Conservation (phyloP, 2,113 vertebrate species). For the Pelecanus crispus region DNA sequence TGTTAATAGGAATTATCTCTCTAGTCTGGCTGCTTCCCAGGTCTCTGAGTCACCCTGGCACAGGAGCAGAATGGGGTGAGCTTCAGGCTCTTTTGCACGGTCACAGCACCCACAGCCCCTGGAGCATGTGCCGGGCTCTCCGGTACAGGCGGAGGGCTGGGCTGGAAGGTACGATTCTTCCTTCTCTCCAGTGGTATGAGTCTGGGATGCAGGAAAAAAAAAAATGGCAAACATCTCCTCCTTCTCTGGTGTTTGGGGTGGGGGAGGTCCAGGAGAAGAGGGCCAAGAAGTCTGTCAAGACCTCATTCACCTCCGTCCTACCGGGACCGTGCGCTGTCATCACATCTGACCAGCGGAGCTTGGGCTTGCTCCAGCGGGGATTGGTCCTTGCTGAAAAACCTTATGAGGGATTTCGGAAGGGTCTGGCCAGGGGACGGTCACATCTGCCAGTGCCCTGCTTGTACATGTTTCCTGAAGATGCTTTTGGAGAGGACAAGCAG, state of each 20-base stretch:
- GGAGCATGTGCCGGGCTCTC: neutral
- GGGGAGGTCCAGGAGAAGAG: neutral
- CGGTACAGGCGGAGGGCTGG: neutral
- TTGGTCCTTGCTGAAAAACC: neutral
- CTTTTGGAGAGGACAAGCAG: neutral
- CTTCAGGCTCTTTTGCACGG: neutral
- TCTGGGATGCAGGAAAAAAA: neutral
- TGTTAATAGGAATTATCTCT: conserved; percentile 28
- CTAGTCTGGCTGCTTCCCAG: neutral
- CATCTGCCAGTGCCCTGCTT: rapidly evolving
- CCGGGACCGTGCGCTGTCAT: neutral
- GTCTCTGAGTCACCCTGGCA: neutral
- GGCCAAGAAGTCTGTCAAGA: neutral
- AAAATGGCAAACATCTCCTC: neutral
- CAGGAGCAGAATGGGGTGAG: neutral
- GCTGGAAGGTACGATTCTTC: neutral
- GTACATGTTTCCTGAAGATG: neutral
- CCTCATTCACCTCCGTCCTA: neutral
- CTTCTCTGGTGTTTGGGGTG: neutral
- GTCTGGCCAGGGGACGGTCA: neutral
- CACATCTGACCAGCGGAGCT: neutral
- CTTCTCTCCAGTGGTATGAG: neutral
- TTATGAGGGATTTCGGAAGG: neutral
- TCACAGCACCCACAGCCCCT: neutral
- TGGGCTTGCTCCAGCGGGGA: neutral